These are phyloP conservation scores for Xestoiulus laeticollis DNA, from an alignment of 2,888 invertebrate genomes.

Conservation along the genomic window DNA sequence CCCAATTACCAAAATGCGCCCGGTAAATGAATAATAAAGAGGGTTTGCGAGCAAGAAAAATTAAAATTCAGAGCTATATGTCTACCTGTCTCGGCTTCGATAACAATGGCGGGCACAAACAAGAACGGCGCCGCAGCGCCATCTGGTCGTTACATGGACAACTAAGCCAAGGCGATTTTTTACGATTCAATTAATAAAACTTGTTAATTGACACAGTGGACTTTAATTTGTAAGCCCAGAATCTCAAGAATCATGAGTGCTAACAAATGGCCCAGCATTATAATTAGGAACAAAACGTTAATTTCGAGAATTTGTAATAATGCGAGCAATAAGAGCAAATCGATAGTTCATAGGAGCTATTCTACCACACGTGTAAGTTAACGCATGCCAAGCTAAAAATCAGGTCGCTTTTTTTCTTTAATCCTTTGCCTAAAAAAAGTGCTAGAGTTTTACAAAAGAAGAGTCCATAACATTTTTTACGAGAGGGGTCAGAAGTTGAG, in stretches of 20 bases:
- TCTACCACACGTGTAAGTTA: constrained; percentile 3
- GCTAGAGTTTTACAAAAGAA: constrained; percentile 3
- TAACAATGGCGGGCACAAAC: constrained; percentile 39
- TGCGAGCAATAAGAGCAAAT: neutral
- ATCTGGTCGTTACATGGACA: neutral
- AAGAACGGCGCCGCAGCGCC: neutral
- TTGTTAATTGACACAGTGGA: constrained; percentile 33
- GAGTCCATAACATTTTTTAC: constrained; percentile 17
- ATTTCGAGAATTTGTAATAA: neutral
- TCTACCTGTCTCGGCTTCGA: constrained; percentile 16
- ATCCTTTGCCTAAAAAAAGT: constrained; percentile 36
- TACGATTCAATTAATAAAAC: neutral
- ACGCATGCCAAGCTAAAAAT: neutral
- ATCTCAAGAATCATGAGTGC: neutral
- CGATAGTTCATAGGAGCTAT: neutral
- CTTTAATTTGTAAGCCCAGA: neutral
- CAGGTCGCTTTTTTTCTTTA: neutral
- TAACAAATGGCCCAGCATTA: neutral
- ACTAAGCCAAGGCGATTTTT: constrained; percentile 19
- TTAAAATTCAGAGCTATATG: constrained; percentile 38
- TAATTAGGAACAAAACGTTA: neutral
- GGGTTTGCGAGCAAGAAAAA: neutral
- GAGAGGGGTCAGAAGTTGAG: neutral
- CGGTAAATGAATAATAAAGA: neutral
- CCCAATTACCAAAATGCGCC: neutral